Base-by-base conservation (phyloP, 2,888 invertebrate species). In the Cremastinae sp. region DNA sequence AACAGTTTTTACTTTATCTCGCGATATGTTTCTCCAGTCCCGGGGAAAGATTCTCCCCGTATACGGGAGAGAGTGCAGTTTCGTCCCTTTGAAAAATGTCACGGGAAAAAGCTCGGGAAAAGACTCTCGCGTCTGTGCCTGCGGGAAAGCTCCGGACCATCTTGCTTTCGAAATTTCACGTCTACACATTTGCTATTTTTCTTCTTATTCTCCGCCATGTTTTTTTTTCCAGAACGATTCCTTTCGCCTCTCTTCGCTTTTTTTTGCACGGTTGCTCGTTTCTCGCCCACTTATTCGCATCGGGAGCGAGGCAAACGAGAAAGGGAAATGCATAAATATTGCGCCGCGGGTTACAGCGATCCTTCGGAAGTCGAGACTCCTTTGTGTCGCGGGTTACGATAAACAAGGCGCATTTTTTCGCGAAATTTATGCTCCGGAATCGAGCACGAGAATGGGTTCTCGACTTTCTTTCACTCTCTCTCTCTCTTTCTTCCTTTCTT, bases 181-280 rank as follows among this genome's bases (percentile, higher is more conserved):
- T 1, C 18, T 47, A 5, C 14, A 12, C 18, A 9, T 14, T 16
- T 10, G 16, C 10, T 22, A n/a, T 53, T 75, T 64, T 59, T 66
- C 70, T 43, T 43, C 53, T 65, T 66, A 66, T 61, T 66, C 59
- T 58, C 62, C 66, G 18, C 38, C n/a, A n/a, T n/a, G n/a, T n/a
- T n/a, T n/a, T n/a, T 22, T 65, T 78, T 65, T 73, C 70, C 74
- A 56, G 28, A 28, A 28, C 2, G 5, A 61, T 69, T 70, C 20
- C 43, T 65, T 45, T 61, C 45, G 18, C 8, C 47, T 20, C 7
- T 22, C n/a, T 8, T 12, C 9, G 36, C 10, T 16, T 43, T 41
- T 58, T 14, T 58, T 58, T 20, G 10, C 7, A 18, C 14, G 22
- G 20, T 28, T 28, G 2, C 16, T 65, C 28, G 64, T 65, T 69